Conservation (phyloP, 2,888 invertebrate genomes). For the Pherbina coryleti region DNA sequence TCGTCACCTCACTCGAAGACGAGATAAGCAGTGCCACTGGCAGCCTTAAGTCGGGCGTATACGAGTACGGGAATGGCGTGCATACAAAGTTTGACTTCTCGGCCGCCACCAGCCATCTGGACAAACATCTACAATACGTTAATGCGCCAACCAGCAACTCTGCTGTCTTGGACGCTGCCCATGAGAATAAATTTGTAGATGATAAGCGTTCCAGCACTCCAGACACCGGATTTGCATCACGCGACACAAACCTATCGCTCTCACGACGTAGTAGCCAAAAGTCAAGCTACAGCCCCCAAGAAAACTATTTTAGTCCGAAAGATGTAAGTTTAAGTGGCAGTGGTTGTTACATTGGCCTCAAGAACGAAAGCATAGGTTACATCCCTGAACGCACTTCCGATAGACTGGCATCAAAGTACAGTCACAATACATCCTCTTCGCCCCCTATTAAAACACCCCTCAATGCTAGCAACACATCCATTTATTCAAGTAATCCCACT, state of each 20-base stretch:
- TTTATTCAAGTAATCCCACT: conserved; percentile 54
- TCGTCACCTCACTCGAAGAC: conserved; percentile 63
- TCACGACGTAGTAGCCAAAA: conserved; percentile 69
- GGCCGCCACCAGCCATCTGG: conserved; percentile 66
- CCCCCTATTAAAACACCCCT: conserved; percentile 63
- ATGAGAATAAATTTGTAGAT: conserved; percentile 60
- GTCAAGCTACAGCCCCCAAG: conserved; percentile 69
- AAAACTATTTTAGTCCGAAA: conserved; percentile 60
- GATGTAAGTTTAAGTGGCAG: conserved; percentile 53
- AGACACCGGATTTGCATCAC: conserved; percentile 69
- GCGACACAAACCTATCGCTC: conserved; percentile 68
- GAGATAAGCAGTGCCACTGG: conserved; percentile 66
- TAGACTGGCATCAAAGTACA: conserved; percentile 43
- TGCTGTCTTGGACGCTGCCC: conserved; percentile 39
- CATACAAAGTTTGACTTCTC: conserved; percentile 62
- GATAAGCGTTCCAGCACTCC: conserved; percentile 69
- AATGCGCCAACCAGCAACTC: conserved; percentile 44
- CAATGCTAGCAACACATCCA: conserved; percentile 61
- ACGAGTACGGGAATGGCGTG: conserved; percentile 64
- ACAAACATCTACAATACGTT: conserved; percentile 67
- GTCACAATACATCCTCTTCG: conserved; percentile 45
- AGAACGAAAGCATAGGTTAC: conserved; percentile 52
- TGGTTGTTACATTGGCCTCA: conserved; percentile 54
- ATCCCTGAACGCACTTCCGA: conserved; percentile 41
- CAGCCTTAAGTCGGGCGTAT: conserved; percentile 64